Percentiles rank a stretch among this genome's conserved stretches.
Evolutionary conservation across 2,888 invertebrate genomes (phyloP).

Genomic region (Heliconius hortense): DNA sequence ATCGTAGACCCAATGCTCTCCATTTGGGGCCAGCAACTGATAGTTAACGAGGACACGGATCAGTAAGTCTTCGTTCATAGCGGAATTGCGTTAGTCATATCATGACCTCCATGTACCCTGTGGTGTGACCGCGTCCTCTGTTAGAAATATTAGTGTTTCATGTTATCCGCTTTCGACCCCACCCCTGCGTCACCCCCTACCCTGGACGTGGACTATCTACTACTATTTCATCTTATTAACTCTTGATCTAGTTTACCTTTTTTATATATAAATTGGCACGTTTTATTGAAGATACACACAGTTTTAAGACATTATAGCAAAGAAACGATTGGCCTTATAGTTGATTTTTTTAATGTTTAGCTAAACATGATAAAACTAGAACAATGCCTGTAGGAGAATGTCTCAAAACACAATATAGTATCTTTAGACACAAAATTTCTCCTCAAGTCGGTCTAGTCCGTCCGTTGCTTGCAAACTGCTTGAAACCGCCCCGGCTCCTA

Average conservation of each 20-base stretch:
- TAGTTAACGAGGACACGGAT: conserved; percentile 98
- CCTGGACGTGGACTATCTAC: conserved; percentile 55
- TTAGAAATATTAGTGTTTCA: conserved; percentile 67
- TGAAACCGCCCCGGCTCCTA: conserved; percentile 46
- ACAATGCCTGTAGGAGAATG: not conserved
- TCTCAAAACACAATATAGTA: conserved; percentile 27
- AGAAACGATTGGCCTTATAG: not conserved
- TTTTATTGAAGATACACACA: conserved; percentile 26
- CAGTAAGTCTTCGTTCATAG: conserved; percentile 88
- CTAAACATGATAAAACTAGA: not conserved
- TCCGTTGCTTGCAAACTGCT: conserved; percentile 55
- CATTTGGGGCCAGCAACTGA: conserved; percentile 99
- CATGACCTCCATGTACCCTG: conserved; percentile 49
- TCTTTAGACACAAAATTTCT: conserved; percentile 17
- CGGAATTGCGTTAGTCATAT: conserved; percentile 63
- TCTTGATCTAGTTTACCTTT: conserved; percentile 18
- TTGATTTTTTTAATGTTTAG: not conserved
- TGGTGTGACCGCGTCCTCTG: conserved; percentile 67
- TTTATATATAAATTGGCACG: conserved; percentile 23
- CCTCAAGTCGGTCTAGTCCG: conserved; percentile 49
- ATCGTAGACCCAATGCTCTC: conserved; percentile 99
- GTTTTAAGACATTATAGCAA: conserved; percentile 27
- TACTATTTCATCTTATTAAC: conserved; percentile 9
- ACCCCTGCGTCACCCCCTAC: conserved; percentile 54
- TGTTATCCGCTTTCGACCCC: conserved; percentile 62